Evolutionary conservation across 1,140 invertebrate species (phyloP).

Genomic region (Oncopeltus fasciatus): DNA sequence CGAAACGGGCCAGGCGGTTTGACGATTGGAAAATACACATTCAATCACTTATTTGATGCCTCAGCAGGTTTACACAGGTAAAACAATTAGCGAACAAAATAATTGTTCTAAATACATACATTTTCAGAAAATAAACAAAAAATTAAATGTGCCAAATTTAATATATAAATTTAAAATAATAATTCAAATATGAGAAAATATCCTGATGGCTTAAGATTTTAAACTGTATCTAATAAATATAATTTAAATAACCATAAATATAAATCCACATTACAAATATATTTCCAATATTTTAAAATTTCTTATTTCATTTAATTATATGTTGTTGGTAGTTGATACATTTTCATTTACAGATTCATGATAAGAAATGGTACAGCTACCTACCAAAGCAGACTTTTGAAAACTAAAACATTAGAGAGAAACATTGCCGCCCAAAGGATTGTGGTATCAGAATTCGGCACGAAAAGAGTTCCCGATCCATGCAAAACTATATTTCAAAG

Average conservation of each 20-base stretch:
- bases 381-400: conserved; percentile 67
- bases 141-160: too few species aligned
- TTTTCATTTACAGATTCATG: conserved; percentile 40
- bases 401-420: conserved; percentile 54
- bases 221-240: too few species aligned
- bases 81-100: neutral
- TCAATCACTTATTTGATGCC: conserved; percentile 74
- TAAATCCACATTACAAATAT: neutral
- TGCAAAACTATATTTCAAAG: conserved; percentile 64
- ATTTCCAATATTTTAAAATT: neutral
- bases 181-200: too few species aligned
- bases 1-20: conserved; percentile 73
- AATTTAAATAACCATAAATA: neutral
- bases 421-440: conserved; percentile 64
- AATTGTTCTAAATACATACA: neutral
- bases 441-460: conserved; percentile 74
- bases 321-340: neutral
- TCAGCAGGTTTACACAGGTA: conserved; percentile 68
- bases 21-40: conserved; percentile 61
- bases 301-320: neutral
- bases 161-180: neutral
- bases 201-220: too few species aligned
- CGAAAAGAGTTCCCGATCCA: conserved; percentile 58
- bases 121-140: neutral
- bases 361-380: conserved; percentile 54